Percentiles rank a stretch among this genome's conserved stretches.
These are phyloP conservation scores for Pandemis heparana DNA, from an alignment of 2,888 invertebrate species.

Conservation along the genomic window DNA sequence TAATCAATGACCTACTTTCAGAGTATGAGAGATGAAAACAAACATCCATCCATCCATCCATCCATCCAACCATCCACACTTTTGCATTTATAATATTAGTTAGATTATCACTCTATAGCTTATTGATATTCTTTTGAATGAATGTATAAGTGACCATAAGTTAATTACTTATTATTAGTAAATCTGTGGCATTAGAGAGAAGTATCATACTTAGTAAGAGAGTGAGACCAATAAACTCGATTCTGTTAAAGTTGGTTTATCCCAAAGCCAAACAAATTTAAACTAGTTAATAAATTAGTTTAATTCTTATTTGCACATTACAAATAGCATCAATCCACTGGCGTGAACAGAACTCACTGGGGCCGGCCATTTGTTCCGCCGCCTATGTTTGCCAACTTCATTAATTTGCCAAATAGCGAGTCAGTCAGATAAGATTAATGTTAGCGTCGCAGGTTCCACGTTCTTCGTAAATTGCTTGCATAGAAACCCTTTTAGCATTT, in stretches of 20 bases:
- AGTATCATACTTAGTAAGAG: background rate
- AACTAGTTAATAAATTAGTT: background rate
- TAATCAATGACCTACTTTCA: no score
- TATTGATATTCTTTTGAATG: no score
- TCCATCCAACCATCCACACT: no score
- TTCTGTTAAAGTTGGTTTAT: background rate
- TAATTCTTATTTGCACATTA: slow-evolving; percentile 12
- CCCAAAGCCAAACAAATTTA: background rate
- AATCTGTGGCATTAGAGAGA: no score
- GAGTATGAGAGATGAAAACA: no score
- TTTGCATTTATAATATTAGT: no score
- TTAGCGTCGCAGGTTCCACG: slow-evolving; percentile 9
- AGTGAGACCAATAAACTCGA: background rate
- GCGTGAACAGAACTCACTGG: slow-evolving; percentile 6
- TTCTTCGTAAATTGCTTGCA: slow-evolving; percentile 14
- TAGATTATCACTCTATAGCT: no score
- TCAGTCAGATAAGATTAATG: slow-evolving; percentile 24
- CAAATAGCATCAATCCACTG: slow-evolving; percentile 32
- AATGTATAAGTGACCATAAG: no score
- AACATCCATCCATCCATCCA: no score
- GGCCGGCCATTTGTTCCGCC: slow-evolving; percentile 23
- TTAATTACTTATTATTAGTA: no score
- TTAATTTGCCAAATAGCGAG: slow-evolving; percentile 31
- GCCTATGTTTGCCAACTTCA: slow-evolving; percentile 32
- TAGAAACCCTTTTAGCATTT: slow-evolving; percentile 12